Evolutionary conservation across 2,888 invertebrate species (phyloP).

Genomic region (Diarsia rubi): DNA sequence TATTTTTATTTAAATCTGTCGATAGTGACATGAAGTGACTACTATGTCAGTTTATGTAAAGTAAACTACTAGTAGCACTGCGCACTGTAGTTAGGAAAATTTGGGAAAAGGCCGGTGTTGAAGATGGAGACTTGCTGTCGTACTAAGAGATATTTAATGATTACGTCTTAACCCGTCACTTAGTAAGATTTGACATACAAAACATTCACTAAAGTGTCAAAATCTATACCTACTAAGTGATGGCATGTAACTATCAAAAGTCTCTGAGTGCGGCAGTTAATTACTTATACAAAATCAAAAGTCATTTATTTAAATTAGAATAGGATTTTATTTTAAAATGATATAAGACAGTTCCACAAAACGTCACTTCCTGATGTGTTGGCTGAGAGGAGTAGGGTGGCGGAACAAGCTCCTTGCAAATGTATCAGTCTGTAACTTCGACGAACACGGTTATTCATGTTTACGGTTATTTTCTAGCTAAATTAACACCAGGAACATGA

Average conservation of each 20-base stretch:
- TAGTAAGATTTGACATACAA: too few relatives aligned
- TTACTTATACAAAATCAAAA: not conserved
- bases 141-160: too few relatives aligned
- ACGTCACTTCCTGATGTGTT: not conserved
- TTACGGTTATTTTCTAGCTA: not conserved
- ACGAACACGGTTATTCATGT: not conserved
- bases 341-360: not conserved
- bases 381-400: not conserved
- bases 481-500: not conserved
- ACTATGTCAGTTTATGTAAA: not conserved
- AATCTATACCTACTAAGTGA: too few relatives aligned
- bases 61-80: not conserved
- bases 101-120: not conserved
- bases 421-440: not conserved
- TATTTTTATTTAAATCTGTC: not conserved
- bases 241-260: too few relatives aligned
- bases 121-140: too few relatives aligned
- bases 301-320: not conserved
- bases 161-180: too few relatives aligned
- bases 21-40: not conserved
- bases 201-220: too few relatives aligned
- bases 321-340: not conserved
- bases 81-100: too few relatives aligned
- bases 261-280: too few relatives aligned
- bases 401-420: not conserved